Percentiles rank a stretch among this genome's conserved stretches.
Conservation (phyloP, 2,888 invertebrate species). For the Choristoneura rosaceana region DNA sequence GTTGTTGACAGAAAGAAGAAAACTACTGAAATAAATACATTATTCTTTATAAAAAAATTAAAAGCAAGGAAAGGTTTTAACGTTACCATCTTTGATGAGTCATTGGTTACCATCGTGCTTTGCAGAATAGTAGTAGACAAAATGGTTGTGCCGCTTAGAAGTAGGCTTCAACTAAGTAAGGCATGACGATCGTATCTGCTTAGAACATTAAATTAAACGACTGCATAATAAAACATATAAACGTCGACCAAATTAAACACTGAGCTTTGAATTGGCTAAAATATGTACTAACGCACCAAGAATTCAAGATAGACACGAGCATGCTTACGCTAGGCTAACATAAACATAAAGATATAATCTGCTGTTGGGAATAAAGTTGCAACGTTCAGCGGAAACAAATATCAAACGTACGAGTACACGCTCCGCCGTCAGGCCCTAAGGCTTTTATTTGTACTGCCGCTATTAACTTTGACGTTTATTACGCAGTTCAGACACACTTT, state of each 20-base stretch:
- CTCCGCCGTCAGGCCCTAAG: conserved; percentile 48
- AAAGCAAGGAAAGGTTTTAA: no score
- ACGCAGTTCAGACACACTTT: conserved; percentile 48
- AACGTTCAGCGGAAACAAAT: conserved; percentile 56
- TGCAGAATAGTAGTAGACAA: no score
- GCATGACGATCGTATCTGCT: no score
- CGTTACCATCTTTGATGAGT: no score
- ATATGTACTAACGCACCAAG: conserved; percentile 6
- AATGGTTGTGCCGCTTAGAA: no score
- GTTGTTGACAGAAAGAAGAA: no score
- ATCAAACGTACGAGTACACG: conserved; percentile 48
- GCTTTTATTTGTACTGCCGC: conserved; percentile 62
- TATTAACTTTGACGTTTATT: conserved; percentile 67
- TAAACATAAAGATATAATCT: conserved; percentile 27
- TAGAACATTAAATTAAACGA: no score
- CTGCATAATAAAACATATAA: no score
- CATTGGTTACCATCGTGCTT: no score
- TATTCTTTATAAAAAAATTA: no score
- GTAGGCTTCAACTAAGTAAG: no score
- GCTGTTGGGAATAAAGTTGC: conserved; percentile 47
- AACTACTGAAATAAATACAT: no score
- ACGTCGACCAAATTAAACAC: neutral
- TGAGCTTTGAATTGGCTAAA: conserved; percentile 11
- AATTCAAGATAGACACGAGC: conserved; percentile 31
- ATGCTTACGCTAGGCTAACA: conserved; percentile 19